Percentiles rank a stretch among this genome's conserved stretches.
Conservation (phyloP, 92 coral and sea anemone genomes). For the Phymanthus crucifer region DNA sequence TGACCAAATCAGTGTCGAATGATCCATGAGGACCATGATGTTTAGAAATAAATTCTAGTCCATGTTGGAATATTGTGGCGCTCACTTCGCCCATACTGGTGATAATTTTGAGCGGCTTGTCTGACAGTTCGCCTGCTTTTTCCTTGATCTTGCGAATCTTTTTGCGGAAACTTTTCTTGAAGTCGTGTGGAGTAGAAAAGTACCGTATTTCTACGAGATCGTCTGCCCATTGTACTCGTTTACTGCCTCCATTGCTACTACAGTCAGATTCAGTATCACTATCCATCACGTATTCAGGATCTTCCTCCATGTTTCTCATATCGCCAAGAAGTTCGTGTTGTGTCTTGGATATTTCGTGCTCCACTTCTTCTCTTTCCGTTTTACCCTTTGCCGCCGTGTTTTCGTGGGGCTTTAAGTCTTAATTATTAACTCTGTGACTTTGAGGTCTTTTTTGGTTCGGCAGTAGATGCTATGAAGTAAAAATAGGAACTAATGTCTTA, state of each 20-base stretch:
- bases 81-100: conserved; percentile 82
- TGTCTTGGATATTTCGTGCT: not conserved
- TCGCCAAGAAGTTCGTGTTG: not conserved
- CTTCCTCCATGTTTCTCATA: conserved; percentile 30
- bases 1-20: conserved; percentile 71
- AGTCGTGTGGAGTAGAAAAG: conserved; percentile 65
- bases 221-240: conserved; percentile 83
- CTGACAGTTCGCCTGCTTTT: conserved; percentile 82
- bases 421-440: not conserved
- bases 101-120: conserved; percentile 78
- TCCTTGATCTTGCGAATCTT: conserved; percentile 64
- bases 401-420: not conserved
- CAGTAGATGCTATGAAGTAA: conserved; percentile 22
- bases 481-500: conserved; percentile 7
- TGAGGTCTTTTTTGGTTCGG: not conserved
- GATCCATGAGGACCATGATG: conserved; percentile 82
- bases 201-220: conserved; percentile 80
- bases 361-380: not conserved
- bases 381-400: not conserved
- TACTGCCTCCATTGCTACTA: conserved; percentile 35
- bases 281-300: conserved; percentile 1
- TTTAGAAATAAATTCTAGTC: conserved; percentile 76
- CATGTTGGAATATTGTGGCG: conserved; percentile 64
- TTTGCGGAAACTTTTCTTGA: conserved; percentile 61
- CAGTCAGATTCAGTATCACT: conserved; percentile 39